Conservation (phyloP, 2,797 vertebrate species). For the Sylvilagus floridanus region DNA sequence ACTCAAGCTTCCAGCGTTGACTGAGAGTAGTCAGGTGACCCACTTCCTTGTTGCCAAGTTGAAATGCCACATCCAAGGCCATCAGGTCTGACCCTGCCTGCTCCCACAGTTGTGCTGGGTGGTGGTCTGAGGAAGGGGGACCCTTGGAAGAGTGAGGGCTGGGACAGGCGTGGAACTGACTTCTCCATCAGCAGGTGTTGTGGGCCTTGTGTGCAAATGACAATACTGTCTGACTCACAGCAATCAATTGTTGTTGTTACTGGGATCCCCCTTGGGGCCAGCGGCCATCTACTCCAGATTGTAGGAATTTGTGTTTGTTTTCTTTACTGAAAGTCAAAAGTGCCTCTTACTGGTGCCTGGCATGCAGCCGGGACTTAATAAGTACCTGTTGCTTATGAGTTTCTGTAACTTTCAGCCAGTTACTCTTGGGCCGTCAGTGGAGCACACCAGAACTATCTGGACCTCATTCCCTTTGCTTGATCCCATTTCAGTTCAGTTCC, state of each 20-base stretch:
- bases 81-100: neutral
- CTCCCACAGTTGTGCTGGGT: neutral
- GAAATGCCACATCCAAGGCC: neutral
- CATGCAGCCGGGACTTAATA: neutral
- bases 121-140: neutral
- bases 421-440: neutral
- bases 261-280: neutral
- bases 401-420: neutral
- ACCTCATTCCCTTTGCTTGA: neutral
- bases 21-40: neutral
- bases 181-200: neutral
- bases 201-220: neutral
- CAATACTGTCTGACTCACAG: neutral
- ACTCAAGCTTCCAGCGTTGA: neutral
- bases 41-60: neutral
- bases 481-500: constrained; percentile 9
- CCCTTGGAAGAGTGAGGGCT: neutral
- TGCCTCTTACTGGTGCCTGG: neutral
- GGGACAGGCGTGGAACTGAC: neutral
- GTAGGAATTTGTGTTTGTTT: neutral
- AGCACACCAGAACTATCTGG: neutral
- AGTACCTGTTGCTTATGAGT: neutral
- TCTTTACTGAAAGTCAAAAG: neutral
- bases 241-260: neutral
- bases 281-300: neutral